Base-by-base conservation (phyloP, 2,888 invertebrate genomes). In the Mimas tiliae region DNA sequence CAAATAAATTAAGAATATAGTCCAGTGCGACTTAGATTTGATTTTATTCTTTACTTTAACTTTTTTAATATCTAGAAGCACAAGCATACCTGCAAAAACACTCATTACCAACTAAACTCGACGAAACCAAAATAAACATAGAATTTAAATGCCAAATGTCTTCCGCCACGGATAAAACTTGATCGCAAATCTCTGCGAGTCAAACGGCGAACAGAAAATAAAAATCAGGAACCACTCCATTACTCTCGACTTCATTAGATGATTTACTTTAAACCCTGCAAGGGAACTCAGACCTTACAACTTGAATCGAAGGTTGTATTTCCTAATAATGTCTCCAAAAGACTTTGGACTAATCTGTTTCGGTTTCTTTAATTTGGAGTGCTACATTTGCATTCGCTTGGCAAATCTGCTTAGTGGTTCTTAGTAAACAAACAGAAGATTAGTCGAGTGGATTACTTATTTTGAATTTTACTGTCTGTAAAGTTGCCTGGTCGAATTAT, bases 391-490 rank as follows among this genome's bases (percentile, higher is more conserved):
- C 85, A 87, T 86, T 85, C 77, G 80, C 72, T 72, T 73, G 78
- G 77, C 77, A 85, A 91, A 87, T 87, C 90, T 83, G 82, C 85
- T 88, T 88, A 86, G 81, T 83, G 83, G 86, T 85, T 83, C 81
- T 81, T 78, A 78, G 80, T 80, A 85, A 84, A 87, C 83, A 87
- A 48, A 65, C 53, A 55, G 50, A 68, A 66, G 66, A 70, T 69
- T 71, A 67, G 51, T 9, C n/a, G 11, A 52, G 21, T 33, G 51
- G 47, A 42, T 50, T 66, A 53, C 47, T 58, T 58, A 58, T 58
- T 58, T 42, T n/a, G 38, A 6, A 21, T 58, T 58, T 58, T 38
- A 6, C 11, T 19, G 34, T 53, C 11, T 4, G 19, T 55, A 38
- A 38, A 16, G 3, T 33, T 16, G 11, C 3, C 19, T 8, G 9